Base-by-base conservation (phyloP, 2,888 invertebrate species). In the Lasioglossum figueresi region DNA sequence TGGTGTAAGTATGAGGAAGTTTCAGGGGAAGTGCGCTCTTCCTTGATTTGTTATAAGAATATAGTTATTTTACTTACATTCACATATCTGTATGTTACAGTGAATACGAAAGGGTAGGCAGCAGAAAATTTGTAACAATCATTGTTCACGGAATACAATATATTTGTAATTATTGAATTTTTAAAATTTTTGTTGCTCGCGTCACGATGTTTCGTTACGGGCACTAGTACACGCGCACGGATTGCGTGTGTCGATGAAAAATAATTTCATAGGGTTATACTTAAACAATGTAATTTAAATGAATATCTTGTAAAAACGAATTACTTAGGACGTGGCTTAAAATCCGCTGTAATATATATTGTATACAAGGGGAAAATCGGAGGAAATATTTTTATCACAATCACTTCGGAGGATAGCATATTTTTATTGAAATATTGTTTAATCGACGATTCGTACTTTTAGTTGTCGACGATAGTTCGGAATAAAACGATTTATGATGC, bases 331-430 rank as follows among this genome's bases (percentile, higher is more conserved):
- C 40, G 31, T 31, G 34, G 19, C 23, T 27, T 19, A 14, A 72
- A n/a, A 70, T 56, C 12, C 19, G n/a, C 27, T 76, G 79, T 80
- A 73, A 79, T 74, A 79, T 83, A 79, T 79, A 70, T 70, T 75
- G 59, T 85, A 82, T 59, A 86, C 68, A 80, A 74, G 71, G 52
- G 56, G 63, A 76, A n/a, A 80, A 34, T 80, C 79, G 10, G 78
- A 19, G 68, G 70, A 75, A 45, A 83, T 87, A 86, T 86, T 86
- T 87, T 86, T n/a, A 70, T 56, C 80, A 80, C 70, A 66, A 79
- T 37, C 31, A 34, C 70, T 43, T 34, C 43, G 34, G 27, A 37
- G 43, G 23, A 79, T 79, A 56, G 14, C 48, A 83, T 87, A 83
- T 83, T 86, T 86, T 85, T 73, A 63, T 63, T 37, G 37, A 45